Percentiles rank a stretch among this genome's conserved stretches.
These are phyloP conservation scores for Apodemus agrarius DNA, from an alignment of 2,797 vertebrate species.

Conservation along the genomic window DNA sequence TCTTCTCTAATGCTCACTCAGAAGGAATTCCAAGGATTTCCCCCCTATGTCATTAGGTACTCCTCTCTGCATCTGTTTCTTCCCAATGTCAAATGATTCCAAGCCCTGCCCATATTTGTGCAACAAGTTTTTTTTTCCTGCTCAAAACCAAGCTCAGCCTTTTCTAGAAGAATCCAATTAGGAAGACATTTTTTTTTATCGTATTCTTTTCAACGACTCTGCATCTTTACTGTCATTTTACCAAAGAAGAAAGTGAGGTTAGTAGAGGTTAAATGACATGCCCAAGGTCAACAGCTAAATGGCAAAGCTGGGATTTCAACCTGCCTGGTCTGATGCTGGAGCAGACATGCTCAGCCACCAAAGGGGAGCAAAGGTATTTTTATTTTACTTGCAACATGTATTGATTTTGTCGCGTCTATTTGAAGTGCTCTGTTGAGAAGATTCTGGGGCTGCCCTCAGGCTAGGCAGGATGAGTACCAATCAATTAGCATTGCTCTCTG, in stretches of 20 bases:
- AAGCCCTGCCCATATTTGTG: neutral
- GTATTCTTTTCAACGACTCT: neutral
- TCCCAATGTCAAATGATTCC: neutral
- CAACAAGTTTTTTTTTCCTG: neutral
- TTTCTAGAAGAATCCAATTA: conserved; percentile 68
- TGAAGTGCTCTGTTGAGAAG: neutral
- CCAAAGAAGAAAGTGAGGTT: neutral
- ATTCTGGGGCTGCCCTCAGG: neutral
- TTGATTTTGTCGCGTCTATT: neutral
- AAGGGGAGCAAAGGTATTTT: neutral
- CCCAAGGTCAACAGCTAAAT: neutral
- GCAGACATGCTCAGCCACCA: neutral
- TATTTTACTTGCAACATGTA: neutral
- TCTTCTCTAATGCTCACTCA: neutral
- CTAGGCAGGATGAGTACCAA: neutral
- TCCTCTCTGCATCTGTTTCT: neutral
- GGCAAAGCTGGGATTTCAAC: conserved; percentile 3
- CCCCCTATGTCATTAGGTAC: fast-evolving
- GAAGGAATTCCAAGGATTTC: neutral
- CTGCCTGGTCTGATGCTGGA: neutral
- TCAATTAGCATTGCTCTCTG: neutral
- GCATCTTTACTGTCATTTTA: neutral
- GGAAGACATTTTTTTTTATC: neutral
- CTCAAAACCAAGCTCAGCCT: conserved; percentile 58
- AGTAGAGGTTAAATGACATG: neutral